phyloP scores from a whole-genome alignment of 2,797 vertebrate species.

The Halcyon leucocephala region DNA sequence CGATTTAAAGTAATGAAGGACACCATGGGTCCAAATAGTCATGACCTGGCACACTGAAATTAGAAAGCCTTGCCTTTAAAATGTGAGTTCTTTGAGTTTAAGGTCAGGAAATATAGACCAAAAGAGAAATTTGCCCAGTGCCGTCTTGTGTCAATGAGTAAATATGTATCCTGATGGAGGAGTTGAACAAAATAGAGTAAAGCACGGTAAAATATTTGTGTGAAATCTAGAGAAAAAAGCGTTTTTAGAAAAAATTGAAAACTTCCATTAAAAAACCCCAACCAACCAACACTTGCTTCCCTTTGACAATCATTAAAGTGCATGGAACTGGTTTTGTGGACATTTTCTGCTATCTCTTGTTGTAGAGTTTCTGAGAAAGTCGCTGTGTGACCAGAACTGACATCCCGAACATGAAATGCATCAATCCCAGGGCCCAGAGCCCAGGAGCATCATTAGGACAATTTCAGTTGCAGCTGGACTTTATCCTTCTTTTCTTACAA shows the following conservation, averaged over 20 bases:
- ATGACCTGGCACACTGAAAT: neutral
- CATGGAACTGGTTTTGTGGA: neutral
- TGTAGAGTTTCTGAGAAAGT: neutral
- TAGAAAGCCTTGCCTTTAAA: neutral
- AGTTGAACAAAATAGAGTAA: neutral
- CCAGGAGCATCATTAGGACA: neutral
- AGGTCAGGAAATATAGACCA: neutral
- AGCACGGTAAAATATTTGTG: neutral
- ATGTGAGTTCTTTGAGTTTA: neutral
- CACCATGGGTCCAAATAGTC: neutral
- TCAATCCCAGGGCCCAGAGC: neutral
- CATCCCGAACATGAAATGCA: neutral
- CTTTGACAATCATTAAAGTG: neutral
- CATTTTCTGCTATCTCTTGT: neutral
- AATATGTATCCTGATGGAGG: accelerated
- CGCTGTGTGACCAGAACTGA: neutral
- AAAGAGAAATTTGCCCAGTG: neutral
- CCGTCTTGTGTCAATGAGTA: neutral
- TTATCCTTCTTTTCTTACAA: neutral
- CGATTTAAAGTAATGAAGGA: neutral
- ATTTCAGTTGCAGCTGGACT: neutral
- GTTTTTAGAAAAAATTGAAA: neutral
- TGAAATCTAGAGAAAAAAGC: neutral
- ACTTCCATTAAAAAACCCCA: neutral
- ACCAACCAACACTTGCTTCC: neutral